These are phyloP conservation scores for Tholera decimalis DNA, from an alignment of 2,888 invertebrate species.

Conservation along the genomic window DNA sequence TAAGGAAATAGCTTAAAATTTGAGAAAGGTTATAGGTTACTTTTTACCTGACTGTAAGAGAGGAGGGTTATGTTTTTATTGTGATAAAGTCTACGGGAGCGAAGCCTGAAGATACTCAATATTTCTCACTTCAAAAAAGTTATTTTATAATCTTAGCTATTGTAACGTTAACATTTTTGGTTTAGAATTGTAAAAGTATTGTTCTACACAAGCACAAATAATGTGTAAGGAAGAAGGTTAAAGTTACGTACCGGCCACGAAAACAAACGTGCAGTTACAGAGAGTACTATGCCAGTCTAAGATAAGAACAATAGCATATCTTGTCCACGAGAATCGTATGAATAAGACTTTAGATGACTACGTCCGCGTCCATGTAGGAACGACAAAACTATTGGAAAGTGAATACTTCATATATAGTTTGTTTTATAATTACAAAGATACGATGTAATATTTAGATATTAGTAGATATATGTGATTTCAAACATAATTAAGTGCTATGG, in stretches of 20 bases:
- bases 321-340: constrained; percentile 25
- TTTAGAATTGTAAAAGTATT: background rate
- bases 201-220: background rate
- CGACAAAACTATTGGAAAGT: constrained; percentile 61
- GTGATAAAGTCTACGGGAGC: no score
- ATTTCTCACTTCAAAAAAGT: no score
- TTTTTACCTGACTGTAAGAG: no score
- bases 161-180: background rate
- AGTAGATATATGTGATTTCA: constrained; percentile 26
- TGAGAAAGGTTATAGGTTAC: no score
- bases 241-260: constrained; percentile 4
- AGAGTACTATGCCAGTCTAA: constrained; percentile 23
- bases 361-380: constrained; percentile 38
- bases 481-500: constrained; percentile 52
- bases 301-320: constrained; percentile 59
- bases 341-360: constrained; percentile 44
- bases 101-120: no score
- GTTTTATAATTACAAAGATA: constrained; percentile 56
- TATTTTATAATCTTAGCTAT: no score
- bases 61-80: no score
- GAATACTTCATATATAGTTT: constrained; percentile 56
- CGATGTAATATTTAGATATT: constrained; percentile 42
- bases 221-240: constrained; percentile 14
- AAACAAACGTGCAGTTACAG: constrained; percentile 39
- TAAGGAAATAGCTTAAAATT: no score